Evolutionary conservation across 1,140 invertebrate species (phyloP).

Genomic region (Tetramorium parvispinum): DNA sequence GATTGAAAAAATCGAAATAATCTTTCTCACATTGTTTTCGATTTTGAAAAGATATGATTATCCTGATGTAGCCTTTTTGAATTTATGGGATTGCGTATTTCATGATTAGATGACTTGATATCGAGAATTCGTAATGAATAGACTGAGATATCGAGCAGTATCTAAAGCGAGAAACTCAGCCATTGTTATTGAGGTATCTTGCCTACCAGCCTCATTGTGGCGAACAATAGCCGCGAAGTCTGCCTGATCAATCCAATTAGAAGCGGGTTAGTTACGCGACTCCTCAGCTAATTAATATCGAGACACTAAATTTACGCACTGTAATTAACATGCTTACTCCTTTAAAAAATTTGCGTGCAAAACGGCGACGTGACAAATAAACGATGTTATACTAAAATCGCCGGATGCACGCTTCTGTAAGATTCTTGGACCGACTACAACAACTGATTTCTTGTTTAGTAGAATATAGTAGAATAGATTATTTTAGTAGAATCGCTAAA

Average conservation of each 20-base stretch:
- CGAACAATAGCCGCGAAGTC: slow-evolving; percentile 41
- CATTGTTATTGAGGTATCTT: slow-evolving; percentile 13
- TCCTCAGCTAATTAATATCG: slow-evolving; percentile 40
- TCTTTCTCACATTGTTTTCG: background rate
- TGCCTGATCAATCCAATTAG: slow-evolving; percentile 49
- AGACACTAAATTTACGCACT: background rate
- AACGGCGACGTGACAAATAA: background rate
- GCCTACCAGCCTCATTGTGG: slow-evolving; percentile 14
- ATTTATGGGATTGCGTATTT: background rate
- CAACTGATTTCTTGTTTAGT: background rate
- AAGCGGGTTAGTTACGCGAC: slow-evolving; percentile 18
- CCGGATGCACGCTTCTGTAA: background rate
- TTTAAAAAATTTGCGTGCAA: background rate
- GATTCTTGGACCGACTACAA: background rate
- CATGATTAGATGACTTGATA: background rate
- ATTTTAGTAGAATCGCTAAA: background rate
- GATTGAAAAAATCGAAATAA: background rate
- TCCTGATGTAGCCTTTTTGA: background rate
- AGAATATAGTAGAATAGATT: too few relatives aligned
- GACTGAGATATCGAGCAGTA: background rate
- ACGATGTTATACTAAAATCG: background rate
- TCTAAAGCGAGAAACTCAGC: slow-evolving; percentile 33
- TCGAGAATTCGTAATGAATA: background rate
- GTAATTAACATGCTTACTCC: background rate
- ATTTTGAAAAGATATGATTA: background rate